These are phyloP conservation scores for Drosophila sechellia DNA, from an alignment of 1,140 invertebrate genomes.

Conservation along the genomic window DNA sequence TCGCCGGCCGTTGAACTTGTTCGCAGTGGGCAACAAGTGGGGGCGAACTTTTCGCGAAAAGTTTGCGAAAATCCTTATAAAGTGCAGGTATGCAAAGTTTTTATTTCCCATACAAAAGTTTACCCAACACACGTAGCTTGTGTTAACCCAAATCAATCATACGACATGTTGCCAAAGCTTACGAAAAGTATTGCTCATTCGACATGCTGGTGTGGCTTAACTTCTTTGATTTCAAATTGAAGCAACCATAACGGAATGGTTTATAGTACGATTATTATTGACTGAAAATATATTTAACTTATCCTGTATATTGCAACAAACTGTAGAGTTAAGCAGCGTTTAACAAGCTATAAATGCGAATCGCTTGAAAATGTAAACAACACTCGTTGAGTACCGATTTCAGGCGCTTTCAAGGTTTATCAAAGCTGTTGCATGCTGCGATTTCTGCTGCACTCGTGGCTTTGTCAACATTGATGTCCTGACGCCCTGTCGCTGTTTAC, in stretches of 20 bases:
- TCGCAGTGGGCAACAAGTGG: slow-evolving; percentile 14
- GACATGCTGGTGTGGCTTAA: not conserved
- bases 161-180: not conserved
- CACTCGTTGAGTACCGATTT: slow-evolving; percentile 13
- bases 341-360: not conserved
- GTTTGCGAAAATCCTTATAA: too few species aligned
- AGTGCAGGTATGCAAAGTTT: not conserved
- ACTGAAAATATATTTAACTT: too few species aligned
- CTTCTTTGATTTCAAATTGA: not conserved
- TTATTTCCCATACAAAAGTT: not conserved
- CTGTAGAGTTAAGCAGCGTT: not conserved
- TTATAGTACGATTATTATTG: too few species aligned
- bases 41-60: not conserved
- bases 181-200: slow-evolving; percentile 6
- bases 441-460: slow-evolving; percentile 44
- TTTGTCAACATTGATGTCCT: slow-evolving; percentile 42
- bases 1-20: slow-evolving; percentile 22
- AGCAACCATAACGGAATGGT: too few species aligned
- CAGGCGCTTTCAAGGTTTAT: slow-evolving; percentile 18
- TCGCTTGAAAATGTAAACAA: not conserved
- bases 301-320: not conserved
- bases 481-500: slow-evolving; percentile 29
- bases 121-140: too few species aligned
- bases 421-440: slow-evolving; percentile 28
- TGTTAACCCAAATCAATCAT: not conserved